Conservation (phyloP, 2,113 vertebrate species). For the Nesogale talazaci region DNA sequence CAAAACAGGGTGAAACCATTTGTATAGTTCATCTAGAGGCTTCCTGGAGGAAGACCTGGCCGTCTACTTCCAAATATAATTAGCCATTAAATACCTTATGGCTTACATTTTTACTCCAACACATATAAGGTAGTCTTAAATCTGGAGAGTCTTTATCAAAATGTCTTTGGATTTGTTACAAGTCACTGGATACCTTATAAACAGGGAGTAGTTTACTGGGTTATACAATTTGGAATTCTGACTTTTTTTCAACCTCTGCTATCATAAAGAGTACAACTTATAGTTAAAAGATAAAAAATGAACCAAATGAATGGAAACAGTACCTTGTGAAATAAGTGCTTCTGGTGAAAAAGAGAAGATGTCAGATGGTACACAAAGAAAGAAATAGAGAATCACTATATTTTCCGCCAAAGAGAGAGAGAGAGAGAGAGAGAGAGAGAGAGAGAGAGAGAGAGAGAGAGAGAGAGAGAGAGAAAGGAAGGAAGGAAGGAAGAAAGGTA, state of each 20-base stretch:
- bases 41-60: background rate
- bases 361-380: background rate
- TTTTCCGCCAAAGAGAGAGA: too few relatives aligned
- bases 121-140: background rate
- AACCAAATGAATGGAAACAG: background rate
- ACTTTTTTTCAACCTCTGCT: background rate
- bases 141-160: background rate
- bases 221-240: slow-evolving; percentile 7
- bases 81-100: background rate
- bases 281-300: background rate
- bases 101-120: background rate
- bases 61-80: background rate
- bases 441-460: too few relatives aligned
- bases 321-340: background rate
- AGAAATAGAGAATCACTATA: too few relatives aligned
- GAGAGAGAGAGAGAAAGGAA: too few relatives aligned
- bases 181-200: background rate
- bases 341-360: background rate
- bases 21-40: background rate
- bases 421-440: too few relatives aligned
- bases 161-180: background rate
- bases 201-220: background rate
- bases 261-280: background rate
- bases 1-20: background rate
- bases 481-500: too few relatives aligned